Conservation (phyloP, 2,797 vertebrate species). For the Betta splendens region DNA sequence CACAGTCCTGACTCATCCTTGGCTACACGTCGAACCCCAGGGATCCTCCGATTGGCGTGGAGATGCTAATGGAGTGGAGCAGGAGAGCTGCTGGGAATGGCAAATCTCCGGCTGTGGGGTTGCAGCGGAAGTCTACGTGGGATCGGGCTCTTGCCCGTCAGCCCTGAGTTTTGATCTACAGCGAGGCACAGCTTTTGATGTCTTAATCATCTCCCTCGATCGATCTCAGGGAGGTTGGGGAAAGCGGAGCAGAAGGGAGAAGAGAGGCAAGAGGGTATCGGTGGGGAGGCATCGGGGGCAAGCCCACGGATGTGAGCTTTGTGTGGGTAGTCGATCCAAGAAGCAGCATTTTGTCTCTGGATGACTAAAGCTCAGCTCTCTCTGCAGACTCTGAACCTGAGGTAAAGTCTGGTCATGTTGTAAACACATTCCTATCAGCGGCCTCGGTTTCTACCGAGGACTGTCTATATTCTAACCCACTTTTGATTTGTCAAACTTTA, state of each 20-base stretch:
- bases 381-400: conserved; percentile 33
- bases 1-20: conserved; percentile 83
- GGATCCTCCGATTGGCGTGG: conserved; percentile 78
- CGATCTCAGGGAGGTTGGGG: conserved; percentile 73
- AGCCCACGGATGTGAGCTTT: conserved; percentile 64
- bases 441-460: conserved; percentile 29
- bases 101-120: conserved; percentile 80
- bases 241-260: conserved; percentile 43
- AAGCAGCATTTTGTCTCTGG: conserved; percentile 56
- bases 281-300: conserved; percentile 58
- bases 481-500: conserved; percentile 56
- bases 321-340: conserved; percentile 55
- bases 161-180: conserved; percentile 79
- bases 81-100: conserved; percentile 81
- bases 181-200: conserved; percentile 78
- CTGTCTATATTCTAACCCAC: conserved; percentile 41
- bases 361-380: conserved; percentile 54
- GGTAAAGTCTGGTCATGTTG: conserved; percentile 37
- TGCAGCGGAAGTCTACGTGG: conserved; percentile 76
- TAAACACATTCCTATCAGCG: conserved; percentile 49
- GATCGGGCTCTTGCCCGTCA: conserved; percentile 76
- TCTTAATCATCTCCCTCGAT: conserved; percentile 82
- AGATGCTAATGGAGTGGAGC: conserved; percentile 80
- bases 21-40: conserved; percentile 80
- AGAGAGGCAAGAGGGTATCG: conserved; percentile 43